phyloP scores from a whole-genome alignment of 2,797 vertebrate species.

The Chromis chromis region DNA sequence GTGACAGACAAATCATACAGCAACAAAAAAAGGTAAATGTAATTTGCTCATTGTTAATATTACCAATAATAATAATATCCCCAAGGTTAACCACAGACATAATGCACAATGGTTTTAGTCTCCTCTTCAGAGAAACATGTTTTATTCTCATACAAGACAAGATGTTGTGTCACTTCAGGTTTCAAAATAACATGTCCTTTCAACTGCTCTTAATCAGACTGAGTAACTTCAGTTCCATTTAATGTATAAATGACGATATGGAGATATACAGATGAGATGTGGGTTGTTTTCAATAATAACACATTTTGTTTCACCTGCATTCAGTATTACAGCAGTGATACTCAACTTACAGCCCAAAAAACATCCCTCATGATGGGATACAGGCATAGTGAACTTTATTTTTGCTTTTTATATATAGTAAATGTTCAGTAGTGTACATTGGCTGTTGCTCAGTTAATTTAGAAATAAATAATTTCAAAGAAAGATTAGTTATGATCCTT shows the following conservation, averaged over 20 bases:
- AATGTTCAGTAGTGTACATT: too few relatives aligned
- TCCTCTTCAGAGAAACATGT: neutral
- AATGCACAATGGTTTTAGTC: neutral
- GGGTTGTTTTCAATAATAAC: neutral
- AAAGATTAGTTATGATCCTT: too few relatives aligned
- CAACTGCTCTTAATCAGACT: neutral
- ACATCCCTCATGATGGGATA: too few relatives aligned
- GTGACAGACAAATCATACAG: too few relatives aligned
- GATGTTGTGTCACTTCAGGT: neutral
- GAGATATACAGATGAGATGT: neutral
- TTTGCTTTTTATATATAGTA: too few relatives aligned
- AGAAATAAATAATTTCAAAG: too few relatives aligned
- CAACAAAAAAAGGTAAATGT: neutral
- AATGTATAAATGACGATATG: neutral
- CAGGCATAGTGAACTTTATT: too few relatives aligned
- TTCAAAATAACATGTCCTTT: neutral
- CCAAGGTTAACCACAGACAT: neutral
- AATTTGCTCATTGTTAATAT: neutral
- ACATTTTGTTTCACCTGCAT: neutral
- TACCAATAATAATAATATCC: neutral
- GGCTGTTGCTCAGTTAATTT: too few relatives aligned
- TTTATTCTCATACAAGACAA: neutral
- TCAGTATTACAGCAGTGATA: too few relatives aligned
- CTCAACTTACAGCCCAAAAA: too few relatives aligned
- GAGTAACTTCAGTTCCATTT: neutral